Conservation (phyloP, 2,888 invertebrate species). For the Mythimna impura region DNA sequence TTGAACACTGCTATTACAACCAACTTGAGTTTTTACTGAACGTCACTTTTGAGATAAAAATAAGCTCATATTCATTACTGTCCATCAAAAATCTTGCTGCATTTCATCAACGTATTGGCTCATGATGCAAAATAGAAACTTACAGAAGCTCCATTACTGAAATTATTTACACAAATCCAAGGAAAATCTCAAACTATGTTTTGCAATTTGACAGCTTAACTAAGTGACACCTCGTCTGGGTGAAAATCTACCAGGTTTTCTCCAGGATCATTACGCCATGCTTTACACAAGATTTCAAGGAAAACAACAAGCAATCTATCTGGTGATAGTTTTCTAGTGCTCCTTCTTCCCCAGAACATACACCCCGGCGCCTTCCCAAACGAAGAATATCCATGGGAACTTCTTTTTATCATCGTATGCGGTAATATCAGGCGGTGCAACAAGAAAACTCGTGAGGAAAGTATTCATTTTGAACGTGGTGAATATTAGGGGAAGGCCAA, state of each 20-base stretch:
- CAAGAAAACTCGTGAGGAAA: too few species aligned
- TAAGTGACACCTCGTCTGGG: background rate
- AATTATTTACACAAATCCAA: background rate
- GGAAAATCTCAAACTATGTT: background rate
- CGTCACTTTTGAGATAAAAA: background rate
- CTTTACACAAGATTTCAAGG: too few species aligned
- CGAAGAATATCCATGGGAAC: too few species aligned
- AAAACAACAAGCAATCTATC: too few species aligned
- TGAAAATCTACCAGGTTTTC: background rate
- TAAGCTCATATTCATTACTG: constrained; percentile 16
- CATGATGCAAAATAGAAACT: constrained; percentile 37
- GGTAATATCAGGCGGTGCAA: too few species aligned
- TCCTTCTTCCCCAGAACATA: too few species aligned
- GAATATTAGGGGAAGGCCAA: too few species aligned
- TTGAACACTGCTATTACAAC: background rate
- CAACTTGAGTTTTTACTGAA: background rate
- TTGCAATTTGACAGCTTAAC: background rate
- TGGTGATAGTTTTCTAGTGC: too few species aligned
- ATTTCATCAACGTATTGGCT: constrained; percentile 69
- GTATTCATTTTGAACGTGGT: too few species aligned
- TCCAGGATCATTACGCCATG: background rate
- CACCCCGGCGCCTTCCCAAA: too few species aligned
- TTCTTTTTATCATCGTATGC: too few species aligned
- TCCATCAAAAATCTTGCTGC: constrained; percentile 21
- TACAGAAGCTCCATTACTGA: constrained; percentile 14